Evolutionary conservation across 2,888 invertebrate genomes (phyloP), one percentile per base, ranked within the genome.

Genomic region (Meiosimyza decipiens): DNA sequence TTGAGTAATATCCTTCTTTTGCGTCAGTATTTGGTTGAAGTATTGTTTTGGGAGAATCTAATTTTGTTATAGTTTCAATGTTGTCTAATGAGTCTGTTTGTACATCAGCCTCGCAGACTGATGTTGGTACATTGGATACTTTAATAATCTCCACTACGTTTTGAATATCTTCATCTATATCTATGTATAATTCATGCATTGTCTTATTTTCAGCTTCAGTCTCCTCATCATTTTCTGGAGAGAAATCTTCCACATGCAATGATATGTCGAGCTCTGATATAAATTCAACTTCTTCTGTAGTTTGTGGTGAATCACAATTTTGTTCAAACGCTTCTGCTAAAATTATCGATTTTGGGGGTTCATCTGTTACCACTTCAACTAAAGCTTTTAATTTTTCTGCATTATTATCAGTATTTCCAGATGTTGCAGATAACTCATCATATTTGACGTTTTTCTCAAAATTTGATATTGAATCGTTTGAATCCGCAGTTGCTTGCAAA

Each of bases 91-190:
- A 73, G 3, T 74, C 65, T 22, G 68, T 60, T 51, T 77, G 74
- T 16, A 78, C 74, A 18, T 76, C 64, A 15, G 69, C 71, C 15
- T 76, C 81, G 66, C 80, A 81, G 0, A 77, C 76, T 6, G 78
- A 79, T n/a, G 80, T 82, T 63, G 82, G 79, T 15, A 81, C 79
- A 22, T 80, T 76, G 13, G 79, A 73, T 1, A 73, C 77, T 0
- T 76, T 71, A 0, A 71, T 73, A 0, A 78, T 74, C 5, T 71
- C 73, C 7, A 1, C 3, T 28, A 28, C 2, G 28, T 28, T 28
- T 28, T 28, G 28, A 28, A 4, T 28, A 28, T 28, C 28, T 28
- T 28, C 28, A 28, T 28, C 3, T 3, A 28, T 4, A 4, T 28
- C 28, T 3, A 28, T 4, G 22, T 22, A 22, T 28, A 65, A 47